Base-by-base conservation (phyloP, 2,113 vertebrate species). In the Copsychus sechellarum region DNA sequence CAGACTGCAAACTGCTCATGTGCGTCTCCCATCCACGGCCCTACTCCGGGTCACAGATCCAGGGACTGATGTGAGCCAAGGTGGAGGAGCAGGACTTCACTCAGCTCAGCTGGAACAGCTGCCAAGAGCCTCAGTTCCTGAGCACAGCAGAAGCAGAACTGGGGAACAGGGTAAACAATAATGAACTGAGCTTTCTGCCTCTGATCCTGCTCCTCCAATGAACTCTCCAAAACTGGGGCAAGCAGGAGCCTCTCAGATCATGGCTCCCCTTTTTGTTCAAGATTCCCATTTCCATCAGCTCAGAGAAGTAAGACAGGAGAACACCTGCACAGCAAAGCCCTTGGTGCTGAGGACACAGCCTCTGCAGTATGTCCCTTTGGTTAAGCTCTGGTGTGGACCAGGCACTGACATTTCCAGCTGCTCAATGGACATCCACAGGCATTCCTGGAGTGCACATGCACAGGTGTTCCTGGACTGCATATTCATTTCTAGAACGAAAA, bases 41-140 rank as follows among this genome's bases (percentile, higher is more conserved):
- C 15, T 19, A 0, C 51, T 25, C 43, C 0, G 0, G 9, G 7
- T 18, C 31, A 6, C 60, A 73, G 65, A 42, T 8, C 5, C 40
- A 74, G 61, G 40, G 47, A 48, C 43, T 43, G 71, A 36, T 17
- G 25, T 64, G 21, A 88, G 88, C 67, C n/a, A 12, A 43, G 65
- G 22, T 11, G 12, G n/a, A 81, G 45, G 1, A 90, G 40, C 74
- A 21, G 11, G 3, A 2, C 12, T 28, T 82, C 64, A 6, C 54
- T 4, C 23, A 15, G 45, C 69, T 70, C 66, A n/a, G 36, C 57
- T 43, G 65, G 29, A 89, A 31, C 57, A 60, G 51, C 11, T 66
- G 70, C 47, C 61, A 69, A 64, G 31, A 67, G 28, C 74, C 73
- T 73, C 64, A 65, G 84, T 6, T 67, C 56, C 47, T 61, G 56